Evolutionary conservation across 1,140 invertebrate genomes (phyloP), one percentile per base, ranked within the genome.

Genomic region (Sarcophaga peregrina): DNA sequence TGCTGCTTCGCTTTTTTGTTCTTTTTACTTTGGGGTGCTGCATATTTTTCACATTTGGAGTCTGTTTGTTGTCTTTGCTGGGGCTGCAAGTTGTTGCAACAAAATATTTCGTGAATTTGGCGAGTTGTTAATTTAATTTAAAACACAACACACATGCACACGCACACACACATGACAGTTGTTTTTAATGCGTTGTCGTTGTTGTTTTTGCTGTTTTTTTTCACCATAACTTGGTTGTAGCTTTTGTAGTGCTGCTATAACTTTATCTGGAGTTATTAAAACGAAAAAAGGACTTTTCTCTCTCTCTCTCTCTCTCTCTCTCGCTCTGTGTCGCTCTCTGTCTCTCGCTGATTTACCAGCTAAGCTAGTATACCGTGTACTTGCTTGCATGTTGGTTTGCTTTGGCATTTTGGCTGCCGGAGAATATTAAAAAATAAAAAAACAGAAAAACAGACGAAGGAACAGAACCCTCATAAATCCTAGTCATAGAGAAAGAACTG

Each of bases 71-170:
- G 17, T 47, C 45, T 76, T 15, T 72, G 13, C 47, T 20, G 13
- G 15, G 5, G 9, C 58, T 25, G n/a, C 17, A 37, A 25, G 74
- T 76, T 78, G 75, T 78, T 50, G 75, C 75, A 78, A 78, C 47
- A 78, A 78, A 78, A 47, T 78, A 78, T 78, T 78, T 78, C 47
- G 17, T 78, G 75, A 78, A 78, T 78, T 50, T 50, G 50, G 75
- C 75, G 48, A 78, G 75, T 78, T 78, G 75, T 78, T 78, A 78
- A 78, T 78, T 78, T 78, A 78, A 78, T 78, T 78, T 78, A 78
- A 78, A n/a, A 78, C 75, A 78, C 74, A 78, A 17, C 62, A 25
- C n/a, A 68, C 25, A 37, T 37, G 25, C 4, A 37, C 25, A 4
- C 25, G 25, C 25, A 37, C n/a, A 78, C 75, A 78, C 74, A 78